Evolutionary conservation across 2,113 vertebrate species (phyloP).

Genomic region (Cinclus cinclus): DNA sequence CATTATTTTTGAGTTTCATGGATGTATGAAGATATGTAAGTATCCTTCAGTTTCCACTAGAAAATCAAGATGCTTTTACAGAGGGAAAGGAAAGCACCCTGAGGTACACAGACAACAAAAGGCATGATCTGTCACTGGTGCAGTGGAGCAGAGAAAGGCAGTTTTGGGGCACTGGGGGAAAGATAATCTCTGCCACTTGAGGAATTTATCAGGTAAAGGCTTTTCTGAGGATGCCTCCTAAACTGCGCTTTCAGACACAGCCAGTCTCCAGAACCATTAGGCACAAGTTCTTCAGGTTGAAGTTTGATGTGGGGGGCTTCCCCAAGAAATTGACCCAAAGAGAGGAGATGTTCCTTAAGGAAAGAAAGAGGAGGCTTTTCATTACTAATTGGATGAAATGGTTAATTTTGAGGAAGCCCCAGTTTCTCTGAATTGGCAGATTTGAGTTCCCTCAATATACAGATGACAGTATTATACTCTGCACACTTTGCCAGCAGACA

Average conservation of each 20-base stretch:
- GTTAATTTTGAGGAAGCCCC: neutral
- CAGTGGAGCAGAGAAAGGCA: neutral
- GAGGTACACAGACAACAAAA: neutral
- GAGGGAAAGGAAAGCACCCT: neutral
- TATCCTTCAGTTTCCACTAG: neutral
- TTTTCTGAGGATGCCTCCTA: neutral
- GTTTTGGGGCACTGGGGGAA: neutral
- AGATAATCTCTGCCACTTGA: neutral
- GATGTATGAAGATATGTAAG: neutral
- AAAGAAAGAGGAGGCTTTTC: neutral
- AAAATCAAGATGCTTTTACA: neutral
- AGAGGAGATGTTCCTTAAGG: neutral
- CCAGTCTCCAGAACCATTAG: neutral
- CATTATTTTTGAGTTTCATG: neutral
- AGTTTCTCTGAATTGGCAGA: neutral
- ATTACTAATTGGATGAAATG: neutral
- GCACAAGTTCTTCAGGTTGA: neutral
- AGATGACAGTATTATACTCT: neutral
- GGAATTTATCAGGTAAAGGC: neutral
- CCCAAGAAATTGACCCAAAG: neutral
- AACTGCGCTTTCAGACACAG: neutral
- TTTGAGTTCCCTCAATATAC: neutral
- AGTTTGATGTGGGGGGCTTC: neutral
- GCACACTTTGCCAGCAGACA: slow-evolving; percentile 13
- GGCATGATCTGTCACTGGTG: neutral